phyloP scores from a whole-genome alignment of 2,113 vertebrate genomes.

The Ia io region DNA sequence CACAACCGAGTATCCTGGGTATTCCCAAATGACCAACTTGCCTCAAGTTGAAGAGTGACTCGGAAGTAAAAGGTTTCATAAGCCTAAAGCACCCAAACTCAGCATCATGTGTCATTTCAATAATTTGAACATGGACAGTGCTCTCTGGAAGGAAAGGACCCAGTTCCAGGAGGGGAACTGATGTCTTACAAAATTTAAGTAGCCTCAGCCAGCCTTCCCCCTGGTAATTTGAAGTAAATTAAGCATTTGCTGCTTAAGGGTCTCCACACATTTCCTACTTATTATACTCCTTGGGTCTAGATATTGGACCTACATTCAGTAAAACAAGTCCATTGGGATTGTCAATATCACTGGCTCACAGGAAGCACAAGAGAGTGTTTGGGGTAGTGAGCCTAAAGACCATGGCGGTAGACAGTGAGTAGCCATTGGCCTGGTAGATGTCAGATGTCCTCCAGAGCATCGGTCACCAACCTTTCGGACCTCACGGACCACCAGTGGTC shows the following conservation, averaged over 20 bases:
- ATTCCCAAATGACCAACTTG: background rate
- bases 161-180: background rate
- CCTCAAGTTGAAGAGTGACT: background rate
- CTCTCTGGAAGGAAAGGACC: background rate
- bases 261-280: conserved; percentile 10
- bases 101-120: background rate
- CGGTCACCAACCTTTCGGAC: too few species aligned
- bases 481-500: too few species aligned
- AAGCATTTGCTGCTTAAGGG: background rate
- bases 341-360: background rate
- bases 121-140: background rate
- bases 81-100: background rate
- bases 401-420: rapidly evolving
- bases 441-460: background rate
- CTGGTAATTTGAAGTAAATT: background rate
- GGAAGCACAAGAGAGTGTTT: background rate
- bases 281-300: background rate
- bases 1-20: background rate
- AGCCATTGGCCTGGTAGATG: background rate
- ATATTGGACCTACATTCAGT: background rate
- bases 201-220: background rate
- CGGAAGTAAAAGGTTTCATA: background rate
- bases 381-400: background rate
- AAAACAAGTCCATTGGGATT: background rate
- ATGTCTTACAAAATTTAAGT: background rate